Evolutionary conservation across 1,140 invertebrate species (phyloP).

Genomic region (Achatina immaculata): DNA sequence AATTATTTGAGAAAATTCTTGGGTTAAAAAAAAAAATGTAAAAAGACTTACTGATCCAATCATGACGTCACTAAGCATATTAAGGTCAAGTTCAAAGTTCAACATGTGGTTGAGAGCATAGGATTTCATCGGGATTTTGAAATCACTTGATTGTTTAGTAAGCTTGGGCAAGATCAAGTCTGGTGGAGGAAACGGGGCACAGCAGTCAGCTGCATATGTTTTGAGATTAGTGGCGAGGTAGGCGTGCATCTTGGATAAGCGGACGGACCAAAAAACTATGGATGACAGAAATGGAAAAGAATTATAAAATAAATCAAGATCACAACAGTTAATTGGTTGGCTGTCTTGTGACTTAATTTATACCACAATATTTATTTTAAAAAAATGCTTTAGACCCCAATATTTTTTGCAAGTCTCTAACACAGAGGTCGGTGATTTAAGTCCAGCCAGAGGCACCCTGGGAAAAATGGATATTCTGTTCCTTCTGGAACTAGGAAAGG

Average conservation of each 20-base stretch:
- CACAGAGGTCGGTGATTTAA: no score
- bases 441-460: no score
- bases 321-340: no score
- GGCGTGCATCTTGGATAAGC: constrained; percentile 58
- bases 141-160: constrained; percentile 37
- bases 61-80: constrained; percentile 8
- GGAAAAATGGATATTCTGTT: no score
- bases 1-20: no score
- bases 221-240: constrained; percentile 57
- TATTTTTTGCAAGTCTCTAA: no score
- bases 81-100: constrained; percentile 42
- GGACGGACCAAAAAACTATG: constrained; percentile 56
- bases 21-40: constrained; percentile 13
- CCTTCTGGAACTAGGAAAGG: no score
- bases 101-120: constrained; percentile 52
- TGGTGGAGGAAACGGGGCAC: constrained; percentile 60
- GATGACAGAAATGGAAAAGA: no score
- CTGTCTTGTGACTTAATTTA: no score
- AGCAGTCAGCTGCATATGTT: constrained; percentile 57
- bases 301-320: no score
- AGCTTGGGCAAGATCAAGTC: constrained; percentile 41
- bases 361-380: no score
- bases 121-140: constrained; percentile 53
- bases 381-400: no score
- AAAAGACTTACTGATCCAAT: background rate